Conservation (phyloP, 2,113 vertebrate genomes). For the Ginglymostoma cirratum region DNA sequence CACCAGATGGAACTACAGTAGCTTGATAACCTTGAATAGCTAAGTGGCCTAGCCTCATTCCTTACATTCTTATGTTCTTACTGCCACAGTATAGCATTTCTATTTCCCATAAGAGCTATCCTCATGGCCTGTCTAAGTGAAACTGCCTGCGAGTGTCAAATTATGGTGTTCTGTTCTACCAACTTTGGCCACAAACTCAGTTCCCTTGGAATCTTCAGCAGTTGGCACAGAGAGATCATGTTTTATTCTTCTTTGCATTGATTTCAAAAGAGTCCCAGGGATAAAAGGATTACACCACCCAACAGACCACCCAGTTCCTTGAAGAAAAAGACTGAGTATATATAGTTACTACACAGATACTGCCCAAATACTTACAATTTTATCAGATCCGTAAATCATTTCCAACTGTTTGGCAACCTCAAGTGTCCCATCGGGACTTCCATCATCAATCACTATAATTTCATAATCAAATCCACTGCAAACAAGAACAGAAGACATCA, state of each 20-base stretch:
- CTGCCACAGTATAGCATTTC: neutral
- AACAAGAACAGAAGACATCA: slow-evolving; percentile 39
- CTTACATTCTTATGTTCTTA: slow-evolving; percentile 16
- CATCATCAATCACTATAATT: slow-evolving; percentile 91
- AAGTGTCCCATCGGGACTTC: slow-evolving; percentile 89
- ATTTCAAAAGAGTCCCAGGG: neutral
- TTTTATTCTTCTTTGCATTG: neutral
- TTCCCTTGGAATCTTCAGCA: slow-evolving; percentile 11
- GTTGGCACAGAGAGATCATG: neutral
- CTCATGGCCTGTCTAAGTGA: neutral
- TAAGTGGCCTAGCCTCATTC: slow-evolving; percentile 8
- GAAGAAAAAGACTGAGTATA: neutral
- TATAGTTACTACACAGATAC: neutral
- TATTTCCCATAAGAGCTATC: neutral
- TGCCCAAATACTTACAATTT: slow-evolving; percentile 70
- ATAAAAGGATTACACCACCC: neutral
- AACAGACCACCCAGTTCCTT: neutral
- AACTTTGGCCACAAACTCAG: slow-evolving; percentile 3
- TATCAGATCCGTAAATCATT: slow-evolving; percentile 83
- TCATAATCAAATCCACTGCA: slow-evolving; percentile 76
- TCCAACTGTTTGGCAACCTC: slow-evolving; percentile 77
- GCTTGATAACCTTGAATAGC: neutral
- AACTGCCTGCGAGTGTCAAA: neutral
- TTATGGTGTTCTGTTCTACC: slow-evolving; percentile 7
- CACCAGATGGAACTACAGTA: neutral